phyloP scores from a whole-genome alignment of 2,113 vertebrate species.

The Manacus vitellinus region DNA sequence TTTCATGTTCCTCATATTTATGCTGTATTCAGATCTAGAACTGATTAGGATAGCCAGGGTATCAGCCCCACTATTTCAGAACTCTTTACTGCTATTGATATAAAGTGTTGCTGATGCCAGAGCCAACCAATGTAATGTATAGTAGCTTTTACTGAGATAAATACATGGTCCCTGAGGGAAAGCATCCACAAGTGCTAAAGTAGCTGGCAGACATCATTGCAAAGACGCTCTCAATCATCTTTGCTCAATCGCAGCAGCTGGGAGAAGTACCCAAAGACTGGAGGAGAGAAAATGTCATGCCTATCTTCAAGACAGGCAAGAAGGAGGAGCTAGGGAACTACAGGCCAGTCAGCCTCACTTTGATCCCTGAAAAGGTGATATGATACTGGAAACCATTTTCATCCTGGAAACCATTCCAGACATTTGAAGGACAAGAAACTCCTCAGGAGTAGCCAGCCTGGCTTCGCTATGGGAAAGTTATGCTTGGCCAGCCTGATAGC shows the following conservation, averaged over 20 bases:
- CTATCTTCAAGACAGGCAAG: background rate
- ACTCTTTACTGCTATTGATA: background rate
- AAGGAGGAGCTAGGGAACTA: background rate
- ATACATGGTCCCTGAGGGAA: background rate
- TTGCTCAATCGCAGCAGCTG: background rate
- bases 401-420: background rate
- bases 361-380: background rate
- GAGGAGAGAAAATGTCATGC: background rate
- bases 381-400: background rate
- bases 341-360: background rate
- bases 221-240: background rate
- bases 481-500: background rate
- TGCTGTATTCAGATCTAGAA: background rate
- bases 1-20: background rate
- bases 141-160: background rate
- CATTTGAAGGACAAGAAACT: background rate
- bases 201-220: background rate
- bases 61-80: background rate
- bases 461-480: background rate
- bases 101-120: background rate
- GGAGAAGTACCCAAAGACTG: background rate
- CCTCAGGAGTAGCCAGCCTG: background rate
- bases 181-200: background rate
- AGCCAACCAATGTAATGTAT: background rate
- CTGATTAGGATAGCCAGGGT: background rate